Evolutionary conservation across 2,797 vertebrate species (phyloP), one percentile per base, ranked within the genome.

Genomic region (Chelon labrosus): DNA sequence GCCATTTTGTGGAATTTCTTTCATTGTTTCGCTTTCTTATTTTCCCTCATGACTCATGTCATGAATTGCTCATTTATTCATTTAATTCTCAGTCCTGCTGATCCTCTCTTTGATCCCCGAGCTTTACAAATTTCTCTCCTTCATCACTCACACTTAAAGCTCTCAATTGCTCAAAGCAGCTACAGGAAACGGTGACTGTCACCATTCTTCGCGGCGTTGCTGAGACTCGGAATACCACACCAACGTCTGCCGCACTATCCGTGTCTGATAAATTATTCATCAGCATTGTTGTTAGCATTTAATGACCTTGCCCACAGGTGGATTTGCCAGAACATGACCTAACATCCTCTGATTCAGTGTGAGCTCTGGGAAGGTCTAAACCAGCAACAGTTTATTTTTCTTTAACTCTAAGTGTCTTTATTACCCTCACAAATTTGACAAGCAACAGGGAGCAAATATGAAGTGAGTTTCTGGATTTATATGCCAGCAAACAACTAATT

Each of bases 1-100:
- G 44, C 25, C 49, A 56, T 83, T 86, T 67, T 35, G 37, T 59
- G 42, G n/a, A 35, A 41, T 83, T 60, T 44, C 4, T 27, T 49
- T 54, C 8, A 54, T n/a, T 46, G 3, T 54, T 57, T 53, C 19
- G 7, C 31, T 35, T 35, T 50, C n/a, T 38, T 38, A 12, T 56
- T 77, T 71, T 46, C 37, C 9, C 35, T 7, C 27, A 20, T 55
- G 50, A 70, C n/a, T 84, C 49, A 41, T 77, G 38, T 53, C 16
- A 47, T 2, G 46, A 54, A 56, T 66, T 46, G 8, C 17, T 69
- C n/a, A 65, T 83, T 70, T 51, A 56, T 71, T 74, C 4, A 31
- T 81, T 65, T 41, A 38, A 46, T 66, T 67, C 42, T 20, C 47
- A 37, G 67, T 51, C 14, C 37, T 20, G 37, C 66, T 67, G 22